Evolutionary conservation across 1,140 invertebrate species (phyloP).

Genomic region (Portunus trituberculatus): DNA sequence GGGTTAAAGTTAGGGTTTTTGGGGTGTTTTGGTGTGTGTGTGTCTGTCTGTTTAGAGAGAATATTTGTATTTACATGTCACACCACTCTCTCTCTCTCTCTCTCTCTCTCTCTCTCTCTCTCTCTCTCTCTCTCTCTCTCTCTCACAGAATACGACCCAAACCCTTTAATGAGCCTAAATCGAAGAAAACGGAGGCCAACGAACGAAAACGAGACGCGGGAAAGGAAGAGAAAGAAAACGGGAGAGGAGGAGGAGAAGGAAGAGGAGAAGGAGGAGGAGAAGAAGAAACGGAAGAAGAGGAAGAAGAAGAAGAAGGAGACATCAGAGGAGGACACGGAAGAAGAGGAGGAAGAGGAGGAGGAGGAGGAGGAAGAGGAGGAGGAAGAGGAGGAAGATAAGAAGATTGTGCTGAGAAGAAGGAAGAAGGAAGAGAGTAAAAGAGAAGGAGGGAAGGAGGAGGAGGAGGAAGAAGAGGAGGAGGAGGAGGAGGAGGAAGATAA

Average conservation of each 20-base stretch:
- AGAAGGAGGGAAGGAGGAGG: not conserved
- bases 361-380: slow-evolving; percentile 32
- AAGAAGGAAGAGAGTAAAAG: not conserved
- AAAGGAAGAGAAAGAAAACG: slow-evolving; percentile 43
- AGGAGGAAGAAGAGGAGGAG: slow-evolving; percentile 43
- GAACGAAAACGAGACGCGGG: slow-evolving; percentile 78
- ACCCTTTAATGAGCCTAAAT: slow-evolving; percentile 87
- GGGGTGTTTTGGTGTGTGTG: too few relatives aligned
- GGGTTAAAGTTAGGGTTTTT: too few relatives aligned
- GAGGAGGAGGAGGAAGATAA: slow-evolving; percentile 46
- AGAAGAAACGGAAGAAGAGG: slow-evolving; percentile 81
- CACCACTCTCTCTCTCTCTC: not conserved
- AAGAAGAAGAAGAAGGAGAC: slow-evolving; percentile 83
- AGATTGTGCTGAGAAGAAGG: not conserved
- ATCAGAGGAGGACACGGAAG: slow-evolving; percentile 75
- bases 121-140: not conserved
- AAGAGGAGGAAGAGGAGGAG: slow-evolving; percentile 79
- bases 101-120: not conserved
- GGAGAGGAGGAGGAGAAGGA: slow-evolving; percentile 25
- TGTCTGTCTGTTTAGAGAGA: too few relatives aligned
- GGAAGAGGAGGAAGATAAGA: not conserved
- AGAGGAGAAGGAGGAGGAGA: slow-evolving; percentile 32
- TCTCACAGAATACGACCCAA: slow-evolving; percentile 87
- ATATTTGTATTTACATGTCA: too few relatives aligned
- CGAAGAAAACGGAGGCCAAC: slow-evolving; percentile 86